A percentile compares a stretch with the other conserved stretches of the same genome.
phyloP scores from a whole-genome alignment of 2,113 vertebrate species.

The Grantiella picta region DNA sequence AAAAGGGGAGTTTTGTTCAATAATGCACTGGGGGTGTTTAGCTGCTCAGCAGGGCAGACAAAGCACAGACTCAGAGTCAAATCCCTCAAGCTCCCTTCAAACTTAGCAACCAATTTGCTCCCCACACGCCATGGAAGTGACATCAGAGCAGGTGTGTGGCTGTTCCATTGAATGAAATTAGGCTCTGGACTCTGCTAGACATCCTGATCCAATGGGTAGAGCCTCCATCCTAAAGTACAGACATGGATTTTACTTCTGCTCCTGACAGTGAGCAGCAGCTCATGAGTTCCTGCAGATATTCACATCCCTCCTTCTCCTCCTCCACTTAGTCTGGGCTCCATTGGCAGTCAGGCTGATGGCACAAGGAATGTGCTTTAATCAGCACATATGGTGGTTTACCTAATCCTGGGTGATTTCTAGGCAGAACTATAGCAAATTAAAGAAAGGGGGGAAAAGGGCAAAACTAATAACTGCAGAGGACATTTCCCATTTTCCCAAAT shows the following conservation, averaged over 20 bases:
- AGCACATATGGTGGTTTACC: not conserved
- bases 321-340: not conserved
- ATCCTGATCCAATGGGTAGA: not conserved
- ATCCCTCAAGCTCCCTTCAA: not conserved
- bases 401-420: not conserved
- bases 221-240: not conserved
- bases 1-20: not conserved
- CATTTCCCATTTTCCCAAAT: not conserved
- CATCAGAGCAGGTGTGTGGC: not conserved
- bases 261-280: not conserved
- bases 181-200: not conserved
- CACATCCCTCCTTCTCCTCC: not conserved
- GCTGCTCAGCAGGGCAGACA: not conserved
- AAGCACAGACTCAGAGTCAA: not conserved
- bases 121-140: not conserved
- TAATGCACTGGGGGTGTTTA: rapidly evolving
- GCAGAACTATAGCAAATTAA: not conserved
- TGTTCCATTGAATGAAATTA: not conserved
- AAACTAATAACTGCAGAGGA: not conserved
- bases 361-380: not conserved
- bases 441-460: not conserved
- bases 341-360: not conserved
- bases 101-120: not conserved
- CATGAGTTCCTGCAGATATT: not conserved
- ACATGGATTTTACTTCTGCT: not conserved